Evolutionary conservation across 2,888 invertebrate genomes (phyloP).

Genomic region (Odontomyia ornata): DNA sequence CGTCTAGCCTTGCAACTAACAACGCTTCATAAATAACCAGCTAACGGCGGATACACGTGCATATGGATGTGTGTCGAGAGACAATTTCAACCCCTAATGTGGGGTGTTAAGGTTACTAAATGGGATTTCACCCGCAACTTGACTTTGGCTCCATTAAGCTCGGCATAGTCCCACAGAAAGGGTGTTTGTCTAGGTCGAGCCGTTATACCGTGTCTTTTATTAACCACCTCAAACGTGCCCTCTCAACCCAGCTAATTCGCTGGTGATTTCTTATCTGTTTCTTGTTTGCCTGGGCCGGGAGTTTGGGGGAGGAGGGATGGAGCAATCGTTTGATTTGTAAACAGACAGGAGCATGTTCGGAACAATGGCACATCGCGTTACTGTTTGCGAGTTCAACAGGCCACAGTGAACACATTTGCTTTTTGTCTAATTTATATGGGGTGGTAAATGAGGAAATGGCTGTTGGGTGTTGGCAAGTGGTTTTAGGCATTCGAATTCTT

Average conservation of each 20-base stretch:
- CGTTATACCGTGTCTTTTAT: constrained; percentile 9
- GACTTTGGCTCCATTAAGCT: background rate
- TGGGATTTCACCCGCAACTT: background rate
- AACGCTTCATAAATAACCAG: constrained; percentile 6
- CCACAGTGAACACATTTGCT: background rate
- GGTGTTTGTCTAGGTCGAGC: constrained; percentile 39
- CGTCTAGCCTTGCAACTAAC: background rate
- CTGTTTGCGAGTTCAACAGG: constrained; percentile 3
- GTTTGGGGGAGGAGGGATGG: too few relatives aligned
- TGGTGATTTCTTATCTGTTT: constrained; percentile 1
- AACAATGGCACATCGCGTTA: background rate
- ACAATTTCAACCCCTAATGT: background rate
- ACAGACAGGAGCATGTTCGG: background rate
- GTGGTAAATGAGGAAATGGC: background rate
- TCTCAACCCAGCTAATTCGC: background rate
- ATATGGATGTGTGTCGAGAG: background rate
- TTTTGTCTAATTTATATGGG: background rate
- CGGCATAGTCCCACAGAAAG: background rate
- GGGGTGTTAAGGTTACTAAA: constrained; percentile 5
- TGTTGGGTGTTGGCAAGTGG: background rate
- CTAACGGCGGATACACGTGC: background rate
- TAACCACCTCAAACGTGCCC: constrained; percentile 14
- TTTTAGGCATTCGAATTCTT: too few relatives aligned
- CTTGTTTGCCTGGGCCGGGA: background rate
- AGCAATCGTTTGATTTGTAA: constrained; percentile 37